phyloP scores from a whole-genome alignment of 1,140 invertebrate genomes.

The Piezodorus guildinii region DNA sequence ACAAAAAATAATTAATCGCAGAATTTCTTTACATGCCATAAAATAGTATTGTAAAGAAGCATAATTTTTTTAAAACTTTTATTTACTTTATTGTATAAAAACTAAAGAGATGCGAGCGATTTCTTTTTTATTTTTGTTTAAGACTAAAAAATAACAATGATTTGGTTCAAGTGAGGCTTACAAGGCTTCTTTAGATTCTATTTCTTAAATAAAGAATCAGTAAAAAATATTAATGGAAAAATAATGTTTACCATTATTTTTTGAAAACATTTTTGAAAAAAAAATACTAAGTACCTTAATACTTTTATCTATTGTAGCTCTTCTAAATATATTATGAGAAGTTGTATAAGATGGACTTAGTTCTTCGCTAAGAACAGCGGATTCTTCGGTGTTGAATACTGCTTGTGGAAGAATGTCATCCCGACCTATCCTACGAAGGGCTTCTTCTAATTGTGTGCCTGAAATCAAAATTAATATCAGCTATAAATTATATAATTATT shows the following conservation, averaged over 20 bases:
- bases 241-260: neutral
- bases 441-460: slow-evolving; percentile 48
- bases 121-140: no score
- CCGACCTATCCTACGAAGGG: slow-evolving; percentile 43
- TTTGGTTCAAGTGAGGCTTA: no score
- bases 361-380: slow-evolving; percentile 31
- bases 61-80: no score
- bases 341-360: slow-evolving; percentile 19
- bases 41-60: no score
- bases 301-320: slow-evolving; percentile 33
- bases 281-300: neutral
- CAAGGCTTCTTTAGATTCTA: no score
- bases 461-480: slow-evolving; percentile 14
- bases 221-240: neutral
- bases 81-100: no score
- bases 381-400: slow-evolving; percentile 45
- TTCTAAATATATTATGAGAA: slow-evolving; percentile 22
- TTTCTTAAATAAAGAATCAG: no score
- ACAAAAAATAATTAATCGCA: no score
- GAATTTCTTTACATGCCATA: no score
- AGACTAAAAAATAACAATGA: no score
- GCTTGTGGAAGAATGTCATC: slow-evolving; percentile 50
- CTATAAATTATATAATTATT: no score
- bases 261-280: neutral
- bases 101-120: no score